Base-by-base conservation (phyloP, 2,113 vertebrate species). In the Zapus hudsonius region DNA sequence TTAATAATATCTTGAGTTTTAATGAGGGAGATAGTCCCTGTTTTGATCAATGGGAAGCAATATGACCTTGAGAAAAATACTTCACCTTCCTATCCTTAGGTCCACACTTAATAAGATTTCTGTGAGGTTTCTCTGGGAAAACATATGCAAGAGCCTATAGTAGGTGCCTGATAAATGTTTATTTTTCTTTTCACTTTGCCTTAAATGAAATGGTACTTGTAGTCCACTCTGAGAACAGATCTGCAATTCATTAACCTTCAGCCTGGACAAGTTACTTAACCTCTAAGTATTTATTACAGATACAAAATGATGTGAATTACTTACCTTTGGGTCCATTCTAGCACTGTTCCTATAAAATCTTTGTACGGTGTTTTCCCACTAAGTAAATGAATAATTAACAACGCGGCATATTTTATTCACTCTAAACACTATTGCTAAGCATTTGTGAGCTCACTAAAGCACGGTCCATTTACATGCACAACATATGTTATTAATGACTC, bases 21-120 rank as follows among this genome's bases (percentile, higher is more conserved):
- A 47, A 27, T 44, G n/a, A 73, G 72, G 27, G 73, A 80, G 11
- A 61, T 42, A n/a, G 55, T 64, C 40, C 67, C 86, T 70, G 2
- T 92, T 81, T 81, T 31, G 59, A 74, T 89, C 70, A 70, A 40
- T 67, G 66, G 22, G 44, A 22, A 85, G 44, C 17, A 19, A 12
- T 72, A 44, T 85, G 38, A 75, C 23, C 47, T 61, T 69, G n/a
- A 22, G 11, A 22, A 69, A 67, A 36, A 33, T 55, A 22, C 2
- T 31, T 59, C 23, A 15, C 23, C 73, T 85, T 87, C 36, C 4
- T 52, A 25, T 13, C 20, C 9, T 33, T 52, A 0, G 55, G 55
- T 88, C 84, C 75, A 31, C n/a, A 84, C 23, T 59, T 84, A 38
- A 84, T 52, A 84, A 86, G 67, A 40, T 87, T 81, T n/a, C n/a